Evolutionary conservation across 2,797 vertebrate genomes (phyloP), one percentile per base, ranked within the genome.

Genomic region (Pseudochirops corinnae): DNA sequence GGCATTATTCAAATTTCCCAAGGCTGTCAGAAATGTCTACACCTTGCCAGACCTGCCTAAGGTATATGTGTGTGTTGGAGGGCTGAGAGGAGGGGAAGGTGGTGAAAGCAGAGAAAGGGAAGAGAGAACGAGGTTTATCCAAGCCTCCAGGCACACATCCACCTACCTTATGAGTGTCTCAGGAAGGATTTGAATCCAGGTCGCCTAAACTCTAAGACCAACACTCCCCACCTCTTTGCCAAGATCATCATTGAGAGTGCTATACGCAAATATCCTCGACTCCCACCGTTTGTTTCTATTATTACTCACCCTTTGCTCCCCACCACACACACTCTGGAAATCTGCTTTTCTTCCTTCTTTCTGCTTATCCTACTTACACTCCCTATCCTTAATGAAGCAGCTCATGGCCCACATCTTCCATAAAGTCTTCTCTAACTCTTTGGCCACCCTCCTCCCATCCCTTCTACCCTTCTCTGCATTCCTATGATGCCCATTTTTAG

Each of bases 1-100:
- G 74, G 74, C 74, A 82, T 82, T 82, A 82, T 82, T 82, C 74
- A 82, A 46, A 82, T 82, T 82, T 82, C 74, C 74, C 74, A 82
- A 46, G 21, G 39, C 74, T 82, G 74, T 82, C 74, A 82, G 74
- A 21, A 82, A 46, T 11, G 18, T 82, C 74, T 46, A 46, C 74
- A 82, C 39, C 74, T 82, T 82, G 74, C 74, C 21, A 82, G 39
- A 21, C 16, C 18, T 82, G 74, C 67, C 67, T 21, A 74, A 74
- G 39, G 39, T 82, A 7, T 82, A 12, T 46, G 67, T 82, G 74
- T 82, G n/a, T 39, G n/a, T 46, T 33, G 62, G 31, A 14, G 33
- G 60, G 62, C 31, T 33, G n/a, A 6, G 39, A n/a, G 39, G n/a
- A 16, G 14, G 67, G n/a, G 67, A 82, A 13, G 62, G 16, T 74